Base-by-base conservation (phyloP, 2,888 invertebrate genomes). In the Oligia fasciuncula region DNA sequence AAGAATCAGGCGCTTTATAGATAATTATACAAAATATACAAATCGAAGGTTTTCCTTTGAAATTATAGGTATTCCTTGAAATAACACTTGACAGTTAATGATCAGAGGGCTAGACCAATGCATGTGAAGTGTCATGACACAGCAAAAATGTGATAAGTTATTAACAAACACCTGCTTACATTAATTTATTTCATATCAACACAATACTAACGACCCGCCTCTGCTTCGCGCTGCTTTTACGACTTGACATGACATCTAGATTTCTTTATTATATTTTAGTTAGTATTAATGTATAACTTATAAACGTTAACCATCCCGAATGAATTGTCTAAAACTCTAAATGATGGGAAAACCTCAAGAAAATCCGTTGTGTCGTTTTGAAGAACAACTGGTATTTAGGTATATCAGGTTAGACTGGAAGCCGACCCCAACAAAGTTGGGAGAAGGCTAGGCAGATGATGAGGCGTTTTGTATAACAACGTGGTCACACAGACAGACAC, bases 131-230 rank as follows among this genome's bases (percentile, higher is more conserved):
- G 73, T 60, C 63, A 76, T 86, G 72, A 83, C 40, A 57, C 19
- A 23, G 66, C 86, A 72, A 73, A 77, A 74, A 51, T 74, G n/a
- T 75, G 35, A 75, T 23, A 49, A 65, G 40, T 75, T 77, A 82
- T 69, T 72, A 65, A 60, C 43, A 3, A 70, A 51, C 68, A 82
- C 83, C 62, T 72, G 74, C 46, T 57, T 51, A 73, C 19, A 70
- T 66, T 51, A 13, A 70, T 40, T 40, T 60, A 73, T 69, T 46
- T 54, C 57, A 70, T 49, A 70, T 60, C 49, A 84, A 57, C n/a
- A n/a, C n/a, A n/a, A n/a, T n/a, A 40, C 23, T 73, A 73, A 40
- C 40, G 5, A 23, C 23, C 11, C 23, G 5, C 23, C 65, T 13
- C 23, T 40, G 40, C 23, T 40, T 11, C 5, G 65, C 65, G 0